Conservation (phyloP, 2,113 vertebrate genomes). For the Calidris pugnax region DNA sequence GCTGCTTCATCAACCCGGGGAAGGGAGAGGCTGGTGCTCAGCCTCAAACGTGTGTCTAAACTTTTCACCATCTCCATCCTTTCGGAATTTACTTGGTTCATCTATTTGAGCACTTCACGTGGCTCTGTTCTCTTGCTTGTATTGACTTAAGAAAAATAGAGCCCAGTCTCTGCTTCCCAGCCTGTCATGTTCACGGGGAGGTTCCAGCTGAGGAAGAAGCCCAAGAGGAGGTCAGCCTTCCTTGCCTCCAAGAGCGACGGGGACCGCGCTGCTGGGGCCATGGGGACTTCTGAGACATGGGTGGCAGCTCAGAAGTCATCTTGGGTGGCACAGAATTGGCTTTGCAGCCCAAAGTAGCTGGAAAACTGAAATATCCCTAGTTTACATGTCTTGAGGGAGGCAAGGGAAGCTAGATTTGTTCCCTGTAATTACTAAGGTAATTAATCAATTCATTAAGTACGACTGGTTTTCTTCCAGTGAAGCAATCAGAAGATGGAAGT, state of each 20-base stretch:
- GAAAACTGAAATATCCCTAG: not conserved
- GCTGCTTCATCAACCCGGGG: rapidly evolving
- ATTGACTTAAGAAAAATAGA: not conserved
- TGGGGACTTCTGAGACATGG: not conserved
- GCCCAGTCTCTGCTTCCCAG: not conserved
- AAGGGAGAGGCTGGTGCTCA: not conserved
- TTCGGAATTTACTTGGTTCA: not conserved
- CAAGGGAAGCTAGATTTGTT: not conserved
- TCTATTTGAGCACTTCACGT: not conserved
- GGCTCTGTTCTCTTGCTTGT: not conserved
- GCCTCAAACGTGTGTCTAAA: not conserved
- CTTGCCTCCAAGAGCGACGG: rapidly evolving
- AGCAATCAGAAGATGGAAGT: not conserved
- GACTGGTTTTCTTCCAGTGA: not conserved
- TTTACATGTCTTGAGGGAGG: not conserved
- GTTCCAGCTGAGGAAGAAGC: not conserved
- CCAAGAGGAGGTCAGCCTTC: not conserved
- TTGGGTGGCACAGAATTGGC: not conserved
- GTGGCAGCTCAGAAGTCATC: not conserved
- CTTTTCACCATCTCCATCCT: not conserved
- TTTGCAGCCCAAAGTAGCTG: not conserved
- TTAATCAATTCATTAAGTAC: not conserved
- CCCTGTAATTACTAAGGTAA: not conserved
- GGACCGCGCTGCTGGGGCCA: rapidly evolving
- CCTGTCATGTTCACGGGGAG: rapidly evolving